Conservation (phyloP, 2,797 vertebrate species). For the Thalassophryne amazonica region DNA sequence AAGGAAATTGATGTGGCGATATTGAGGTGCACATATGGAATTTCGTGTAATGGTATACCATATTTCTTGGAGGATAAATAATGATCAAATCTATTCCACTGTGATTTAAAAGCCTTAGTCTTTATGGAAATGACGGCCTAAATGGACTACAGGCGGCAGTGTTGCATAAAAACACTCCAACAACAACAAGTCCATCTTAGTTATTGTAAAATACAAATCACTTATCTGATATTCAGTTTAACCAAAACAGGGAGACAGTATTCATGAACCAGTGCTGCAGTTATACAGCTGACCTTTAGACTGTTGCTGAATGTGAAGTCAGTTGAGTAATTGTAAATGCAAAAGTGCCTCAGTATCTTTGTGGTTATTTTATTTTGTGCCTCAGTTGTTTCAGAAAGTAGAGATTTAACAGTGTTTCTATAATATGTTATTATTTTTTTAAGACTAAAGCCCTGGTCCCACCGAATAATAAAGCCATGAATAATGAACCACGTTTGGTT, state of each 20-base stretch:
- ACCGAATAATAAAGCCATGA: too few species aligned
- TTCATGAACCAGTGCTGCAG: slow-evolving; percentile 4
- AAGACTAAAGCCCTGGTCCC: too few species aligned
- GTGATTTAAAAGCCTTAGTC: slow-evolving; percentile 32
- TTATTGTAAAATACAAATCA: slow-evolving; percentile 5
- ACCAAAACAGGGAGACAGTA: background rate
- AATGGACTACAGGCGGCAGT: slow-evolving; percentile 12
- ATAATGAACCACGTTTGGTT: too few species aligned
- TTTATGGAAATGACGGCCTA: slow-evolving; percentile 12
- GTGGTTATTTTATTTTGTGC: too few species aligned
- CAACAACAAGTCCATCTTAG: slow-evolving; percentile 11
- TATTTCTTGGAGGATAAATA: slow-evolving; percentile 1
- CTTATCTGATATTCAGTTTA: background rate
- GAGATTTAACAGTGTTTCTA: too few species aligned
- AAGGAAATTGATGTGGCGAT: slow-evolving; percentile 4
- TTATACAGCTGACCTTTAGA: slow-evolving; percentile 8
- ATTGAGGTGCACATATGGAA: slow-evolving; percentile 8
- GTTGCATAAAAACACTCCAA: slow-evolving; percentile 9
- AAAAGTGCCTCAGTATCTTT: too few species aligned
- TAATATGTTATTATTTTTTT: too few species aligned
- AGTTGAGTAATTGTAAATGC: too few species aligned
- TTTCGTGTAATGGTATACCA: slow-evolving; percentile 10
- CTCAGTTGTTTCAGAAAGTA: too few species aligned
- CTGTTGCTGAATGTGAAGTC: background rate
- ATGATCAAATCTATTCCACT: slow-evolving; percentile 17